These are phyloP conservation scores for Teinopalpus imperialis DNA, from an alignment of 2,888 invertebrate genomes.

Conservation along the genomic window DNA sequence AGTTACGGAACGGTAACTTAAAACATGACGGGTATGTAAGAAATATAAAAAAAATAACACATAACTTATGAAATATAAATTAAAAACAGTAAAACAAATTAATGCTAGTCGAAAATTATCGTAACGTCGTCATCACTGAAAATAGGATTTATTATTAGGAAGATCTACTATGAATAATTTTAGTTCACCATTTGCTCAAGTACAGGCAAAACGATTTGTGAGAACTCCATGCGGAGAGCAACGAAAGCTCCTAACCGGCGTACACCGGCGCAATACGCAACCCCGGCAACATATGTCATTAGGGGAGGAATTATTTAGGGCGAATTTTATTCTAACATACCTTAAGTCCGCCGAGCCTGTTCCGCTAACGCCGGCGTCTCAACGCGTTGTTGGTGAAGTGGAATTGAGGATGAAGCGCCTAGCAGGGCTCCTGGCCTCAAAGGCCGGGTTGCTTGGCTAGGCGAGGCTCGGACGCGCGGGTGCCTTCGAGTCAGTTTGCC, in stretches of 20 bases:
- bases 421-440: slow-evolving; percentile 75
- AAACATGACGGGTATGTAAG: no score
- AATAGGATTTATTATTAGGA: no score
- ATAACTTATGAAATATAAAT: no score
- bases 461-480: slow-evolving; percentile 70
- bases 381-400: slow-evolving; percentile 55
- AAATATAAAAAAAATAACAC: no score
- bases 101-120: no score
- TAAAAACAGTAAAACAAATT: no score
- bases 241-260: slow-evolving; percentile 10
- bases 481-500: slow-evolving; percentile 69
- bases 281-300: slow-evolving; percentile 39
- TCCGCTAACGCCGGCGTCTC: slow-evolving; percentile 72
- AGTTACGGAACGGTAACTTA: no score
- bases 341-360: slow-evolving; percentile 70
- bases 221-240: slow-evolving; percentile 7
- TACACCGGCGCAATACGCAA: slow-evolving; percentile 23
- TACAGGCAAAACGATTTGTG: slow-evolving; percentile 8
- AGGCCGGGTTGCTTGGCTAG: slow-evolving; percentile 74
- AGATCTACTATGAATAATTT: neutral
- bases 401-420: slow-evolving; percentile 57
- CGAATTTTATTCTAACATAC: slow-evolving; percentile 39
- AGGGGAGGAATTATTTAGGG: slow-evolving; percentile 25
- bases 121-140: no score
- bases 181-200: neutral